Conservation (phyloP, 2,797 vertebrate species). For the Danio jaintianensis region DNA sequence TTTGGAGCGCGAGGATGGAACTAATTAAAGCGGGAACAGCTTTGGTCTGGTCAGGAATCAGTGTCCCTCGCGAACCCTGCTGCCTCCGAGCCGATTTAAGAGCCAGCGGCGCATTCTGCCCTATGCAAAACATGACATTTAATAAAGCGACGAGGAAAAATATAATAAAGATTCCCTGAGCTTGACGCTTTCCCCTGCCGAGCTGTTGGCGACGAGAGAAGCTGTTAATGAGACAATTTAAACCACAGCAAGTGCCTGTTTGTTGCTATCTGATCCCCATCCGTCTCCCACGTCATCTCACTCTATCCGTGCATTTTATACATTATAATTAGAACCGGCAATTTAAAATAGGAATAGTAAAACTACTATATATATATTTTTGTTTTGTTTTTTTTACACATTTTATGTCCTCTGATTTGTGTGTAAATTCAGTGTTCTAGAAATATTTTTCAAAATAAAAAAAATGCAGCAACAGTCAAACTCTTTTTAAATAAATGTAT, state of each 20-base stretch:
- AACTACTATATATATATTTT: background rate
- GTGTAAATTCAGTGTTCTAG: background rate
- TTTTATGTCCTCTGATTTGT: background rate
- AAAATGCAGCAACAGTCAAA: too few species aligned
- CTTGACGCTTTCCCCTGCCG: slow-evolving; percentile 18
- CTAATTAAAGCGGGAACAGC: slow-evolving; percentile 20
- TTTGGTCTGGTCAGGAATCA: slow-evolving; percentile 16
- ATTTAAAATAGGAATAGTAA: background rate
- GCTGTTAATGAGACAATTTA: slow-evolving; percentile 49
- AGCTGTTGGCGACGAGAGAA: slow-evolving; percentile 8
- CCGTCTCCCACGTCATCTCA: background rate
- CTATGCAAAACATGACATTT: slow-evolving; percentile 60
- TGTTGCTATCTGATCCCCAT: slow-evolving; percentile 1
- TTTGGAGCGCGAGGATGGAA: background rate
- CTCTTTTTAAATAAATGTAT: too few species aligned
- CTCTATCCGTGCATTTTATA: slow-evolving; percentile 10
- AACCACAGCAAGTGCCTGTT: slow-evolving; percentile 38
- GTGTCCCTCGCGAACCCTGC: slow-evolving; percentile 24
- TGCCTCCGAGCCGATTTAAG: slow-evolving; percentile 23
- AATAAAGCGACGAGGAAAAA: slow-evolving; percentile 49
- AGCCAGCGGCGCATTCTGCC: slow-evolving; percentile 47
- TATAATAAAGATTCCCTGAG: slow-evolving; percentile 50
- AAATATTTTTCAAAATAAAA: background rate
- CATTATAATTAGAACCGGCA: background rate
- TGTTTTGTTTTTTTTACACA: background rate